phyloP scores from a whole-genome alignment of 2,797 vertebrate species.

The Danio choprae region DNA sequence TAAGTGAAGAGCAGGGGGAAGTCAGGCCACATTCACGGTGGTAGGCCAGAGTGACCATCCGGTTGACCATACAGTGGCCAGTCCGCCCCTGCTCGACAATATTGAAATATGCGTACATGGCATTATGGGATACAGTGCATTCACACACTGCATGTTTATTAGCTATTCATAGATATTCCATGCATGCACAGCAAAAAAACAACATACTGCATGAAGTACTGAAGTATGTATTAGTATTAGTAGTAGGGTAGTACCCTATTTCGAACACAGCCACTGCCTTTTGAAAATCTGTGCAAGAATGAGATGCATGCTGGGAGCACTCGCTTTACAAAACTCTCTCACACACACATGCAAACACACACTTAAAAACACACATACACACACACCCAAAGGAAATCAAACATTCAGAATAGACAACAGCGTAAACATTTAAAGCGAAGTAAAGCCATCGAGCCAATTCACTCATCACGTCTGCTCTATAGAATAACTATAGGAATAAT shows the following conservation, averaged over 20 bases:
- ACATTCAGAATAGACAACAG: background rate
- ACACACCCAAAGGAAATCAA: background rate
- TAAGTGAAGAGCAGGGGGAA: too few relatives aligned
- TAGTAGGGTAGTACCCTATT: background rate
- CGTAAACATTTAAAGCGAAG: background rate
- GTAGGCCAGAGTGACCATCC: too few relatives aligned
- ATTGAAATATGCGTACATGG: background rate
- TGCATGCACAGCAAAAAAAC: background rate
- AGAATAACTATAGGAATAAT: background rate
- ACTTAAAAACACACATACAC: slow-evolving; percentile 6
- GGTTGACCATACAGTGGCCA: too few relatives aligned
- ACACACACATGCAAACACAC: background rate
- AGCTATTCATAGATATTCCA: background rate
- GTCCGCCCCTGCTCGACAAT: too few relatives aligned
- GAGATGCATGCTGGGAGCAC: slow-evolving; percentile 58
- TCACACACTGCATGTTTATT: background rate
- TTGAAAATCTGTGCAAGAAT: slow-evolving; percentile 54
- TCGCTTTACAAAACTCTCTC: slow-evolving; percentile 45
- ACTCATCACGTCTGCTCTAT: background rate
- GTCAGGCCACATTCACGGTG: too few relatives aligned
- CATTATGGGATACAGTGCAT: background rate
- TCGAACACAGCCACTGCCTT: slow-evolving; percentile 64
- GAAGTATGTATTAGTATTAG: too few relatives aligned
- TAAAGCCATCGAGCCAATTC: background rate
- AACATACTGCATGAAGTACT: too few relatives aligned